Conservation (phyloP, 2,888 invertebrate genomes). For the Agrotis ipsilon region DNA sequence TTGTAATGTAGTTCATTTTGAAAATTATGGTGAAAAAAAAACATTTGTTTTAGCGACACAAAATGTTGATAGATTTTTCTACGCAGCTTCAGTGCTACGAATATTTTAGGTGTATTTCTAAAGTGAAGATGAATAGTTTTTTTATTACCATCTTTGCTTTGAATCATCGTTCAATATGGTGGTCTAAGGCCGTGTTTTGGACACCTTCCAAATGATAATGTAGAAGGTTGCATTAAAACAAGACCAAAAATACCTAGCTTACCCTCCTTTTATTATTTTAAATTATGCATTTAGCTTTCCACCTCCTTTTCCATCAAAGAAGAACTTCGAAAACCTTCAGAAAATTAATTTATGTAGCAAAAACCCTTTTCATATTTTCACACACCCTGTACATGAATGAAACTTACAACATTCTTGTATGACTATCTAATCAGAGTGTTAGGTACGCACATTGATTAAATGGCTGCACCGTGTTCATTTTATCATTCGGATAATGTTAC, state of each 20-base stretch:
- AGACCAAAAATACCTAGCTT: too few species aligned
- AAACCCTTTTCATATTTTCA: not conserved
- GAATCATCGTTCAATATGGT: too few species aligned
- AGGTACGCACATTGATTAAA: constrained; percentile 79
- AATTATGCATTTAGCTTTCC: not conserved
- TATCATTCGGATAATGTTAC: constrained; percentile 59
- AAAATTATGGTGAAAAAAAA: too few species aligned
- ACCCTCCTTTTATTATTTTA: not conserved
- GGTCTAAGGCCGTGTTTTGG: too few species aligned
- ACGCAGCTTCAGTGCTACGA: not conserved
- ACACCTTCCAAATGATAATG: too few species aligned
- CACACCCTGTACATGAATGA: constrained; percentile 36
- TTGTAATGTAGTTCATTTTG: too few species aligned
- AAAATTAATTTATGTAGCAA: too few species aligned
- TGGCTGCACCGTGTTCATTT: constrained; percentile 77
- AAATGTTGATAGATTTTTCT: not conserved
- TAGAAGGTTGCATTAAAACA: too few species aligned
- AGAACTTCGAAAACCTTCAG: not conserved
- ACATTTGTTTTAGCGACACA: too few species aligned
- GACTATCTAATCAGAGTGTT: constrained; percentile 84
- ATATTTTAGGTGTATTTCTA: not conserved
- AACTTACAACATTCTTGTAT: constrained; percentile 80
- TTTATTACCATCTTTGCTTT: too few species aligned
- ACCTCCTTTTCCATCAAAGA: not conserved
- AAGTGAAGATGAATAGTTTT: not conserved